phyloP scores from a whole-genome alignment of 1,140 invertebrate species.

The Drosophila mayri region DNA sequence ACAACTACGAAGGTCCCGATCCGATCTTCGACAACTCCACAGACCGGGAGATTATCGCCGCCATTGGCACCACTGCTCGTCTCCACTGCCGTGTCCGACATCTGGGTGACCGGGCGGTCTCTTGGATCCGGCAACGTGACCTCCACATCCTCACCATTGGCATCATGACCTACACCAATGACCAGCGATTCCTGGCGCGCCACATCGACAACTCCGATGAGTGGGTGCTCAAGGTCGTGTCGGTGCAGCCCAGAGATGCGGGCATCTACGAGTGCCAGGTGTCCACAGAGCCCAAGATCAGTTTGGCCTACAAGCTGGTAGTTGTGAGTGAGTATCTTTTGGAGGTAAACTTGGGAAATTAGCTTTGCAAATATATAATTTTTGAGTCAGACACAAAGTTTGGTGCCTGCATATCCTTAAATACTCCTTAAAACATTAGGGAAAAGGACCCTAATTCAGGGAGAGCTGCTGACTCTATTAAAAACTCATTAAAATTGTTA shows the following conservation, averaged over 20 bases:
- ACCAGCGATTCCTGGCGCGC: constrained; percentile 90
- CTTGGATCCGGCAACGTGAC: constrained; percentile 91
- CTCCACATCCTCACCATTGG: constrained; percentile 91
- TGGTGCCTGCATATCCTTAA: not conserved
- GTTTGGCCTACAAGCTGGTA: constrained; percentile 91
- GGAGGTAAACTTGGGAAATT: not conserved
- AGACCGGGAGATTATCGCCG: constrained; percentile 92
- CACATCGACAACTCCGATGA: constrained; percentile 94
- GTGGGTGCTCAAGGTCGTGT: constrained; percentile 93
- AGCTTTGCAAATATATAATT: not conserved
- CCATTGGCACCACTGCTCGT: constrained; percentile 93
- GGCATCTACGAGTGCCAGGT: constrained; percentile 94
- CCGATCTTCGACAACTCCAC: constrained; percentile 95
- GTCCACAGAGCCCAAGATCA: constrained; percentile 94
- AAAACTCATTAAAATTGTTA: constrained; percentile 13
- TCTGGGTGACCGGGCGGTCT: constrained; percentile 93
- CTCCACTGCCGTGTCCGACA: constrained; percentile 93
- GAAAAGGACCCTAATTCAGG: not conserved
- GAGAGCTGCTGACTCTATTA: constrained; percentile 5
- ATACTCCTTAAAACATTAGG: not conserved
- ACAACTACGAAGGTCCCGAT: constrained; percentile 85
- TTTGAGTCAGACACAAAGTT: not conserved
- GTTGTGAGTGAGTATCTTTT: constrained; percentile 90
- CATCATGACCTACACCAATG: constrained; percentile 91
- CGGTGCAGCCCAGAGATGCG: constrained; percentile 91